phyloP scores from a whole-genome alignment of 2,113 vertebrate genomes.

The Struthio camelus region DNA sequence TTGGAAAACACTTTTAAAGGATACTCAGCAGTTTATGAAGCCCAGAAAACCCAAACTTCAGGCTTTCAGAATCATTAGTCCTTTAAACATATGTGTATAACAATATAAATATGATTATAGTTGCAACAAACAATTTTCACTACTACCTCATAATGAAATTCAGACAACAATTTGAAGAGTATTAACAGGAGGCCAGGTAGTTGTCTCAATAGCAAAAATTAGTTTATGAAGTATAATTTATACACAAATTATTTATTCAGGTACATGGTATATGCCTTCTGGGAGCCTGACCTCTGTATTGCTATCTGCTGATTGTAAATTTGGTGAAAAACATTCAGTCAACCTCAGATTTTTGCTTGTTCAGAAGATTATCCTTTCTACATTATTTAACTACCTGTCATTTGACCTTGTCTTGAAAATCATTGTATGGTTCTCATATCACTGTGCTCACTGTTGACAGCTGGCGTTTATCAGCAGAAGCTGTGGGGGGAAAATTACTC shows the following conservation, averaged over 20 bases:
- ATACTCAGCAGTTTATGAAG: neutral
- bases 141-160: neutral
- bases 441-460: slow-evolving; percentile 48
- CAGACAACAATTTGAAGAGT: neutral
- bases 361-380: slow-evolving; percentile 59
- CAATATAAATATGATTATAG: neutral
- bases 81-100: neutral
- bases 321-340: neutral
- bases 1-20: neutral
- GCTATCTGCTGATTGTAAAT: slow-evolving; percentile 51
- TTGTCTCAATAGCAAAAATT: neutral
- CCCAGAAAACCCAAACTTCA: neutral
- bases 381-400: slow-evolving; percentile 63
- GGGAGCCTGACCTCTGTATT: slow-evolving; percentile 47
- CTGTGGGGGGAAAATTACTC: slow-evolving; percentile 34
- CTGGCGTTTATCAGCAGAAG: slow-evolving; percentile 63
- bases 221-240: slow-evolving; percentile 6
- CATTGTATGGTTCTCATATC: slow-evolving; percentile 29
- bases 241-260: slow-evolving; percentile 46
- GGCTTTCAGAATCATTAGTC: neutral
- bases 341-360: slow-evolving; percentile 37
- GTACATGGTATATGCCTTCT: neutral
- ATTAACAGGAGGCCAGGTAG: neutral
- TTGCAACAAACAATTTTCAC: neutral
- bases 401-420: slow-evolving; percentile 67